phyloP scores from a whole-genome alignment of 2,888 invertebrate genomes.

The Elegia similella region DNA sequence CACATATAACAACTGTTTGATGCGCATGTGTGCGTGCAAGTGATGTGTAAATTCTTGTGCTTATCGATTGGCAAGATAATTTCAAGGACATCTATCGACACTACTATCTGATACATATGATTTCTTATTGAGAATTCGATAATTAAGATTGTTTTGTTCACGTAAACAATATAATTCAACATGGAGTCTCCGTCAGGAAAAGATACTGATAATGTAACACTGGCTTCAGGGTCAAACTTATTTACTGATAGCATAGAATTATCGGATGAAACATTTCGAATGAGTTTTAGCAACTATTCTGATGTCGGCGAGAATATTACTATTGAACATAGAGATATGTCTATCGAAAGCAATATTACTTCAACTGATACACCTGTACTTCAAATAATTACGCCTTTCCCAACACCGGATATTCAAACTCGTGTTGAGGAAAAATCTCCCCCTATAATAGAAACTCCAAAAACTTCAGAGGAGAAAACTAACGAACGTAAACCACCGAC shows the following conservation, averaged over 20 bases:
- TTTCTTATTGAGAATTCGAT: constrained; percentile 32
- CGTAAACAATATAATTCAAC: constrained; percentile 18
- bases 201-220: constrained; percentile 36
- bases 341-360: constrained; percentile 42
- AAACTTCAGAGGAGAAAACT: constrained; percentile 26
- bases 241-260: constrained; percentile 59
- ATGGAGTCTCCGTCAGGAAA: constrained; percentile 53
- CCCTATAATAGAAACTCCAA: constrained; percentile 50
- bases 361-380: constrained; percentile 36
- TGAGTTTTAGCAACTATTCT: constrained; percentile 63
- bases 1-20: constrained; percentile 40
- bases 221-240: constrained; percentile 53
- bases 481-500: constrained; percentile 37
- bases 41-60: constrained; percentile 73
- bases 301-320: constrained; percentile 71
- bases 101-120: constrained; percentile 26
- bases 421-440: constrained; percentile 37
- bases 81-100: constrained; percentile 61
- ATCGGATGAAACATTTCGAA: constrained; percentile 67
- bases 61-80: constrained; percentile 76
- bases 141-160: constrained; percentile 22
- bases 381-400: constrained; percentile 32
- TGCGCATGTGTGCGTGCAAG: constrained; percentile 68
- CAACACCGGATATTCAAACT: constrained; percentile 36
- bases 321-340: constrained; percentile 48